These are phyloP conservation scores for Tubiluchus corallicola DNA, from an alignment of 2,888 invertebrate species.

Conservation along the genomic window DNA sequence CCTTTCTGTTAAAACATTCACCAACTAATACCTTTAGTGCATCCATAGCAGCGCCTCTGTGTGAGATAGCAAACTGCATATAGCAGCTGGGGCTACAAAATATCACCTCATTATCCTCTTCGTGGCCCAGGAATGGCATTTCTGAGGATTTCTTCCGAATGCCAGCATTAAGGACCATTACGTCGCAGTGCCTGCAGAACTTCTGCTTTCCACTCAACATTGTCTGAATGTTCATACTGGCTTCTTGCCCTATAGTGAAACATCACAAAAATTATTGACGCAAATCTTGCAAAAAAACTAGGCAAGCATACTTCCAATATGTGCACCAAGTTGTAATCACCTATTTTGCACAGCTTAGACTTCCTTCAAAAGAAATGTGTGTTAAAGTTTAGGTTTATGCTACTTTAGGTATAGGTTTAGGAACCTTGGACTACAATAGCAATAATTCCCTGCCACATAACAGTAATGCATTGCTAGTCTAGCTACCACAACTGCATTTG, in stretches of 20 bases:
- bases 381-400: no score
- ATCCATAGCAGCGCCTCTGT: constrained; percentile 34
- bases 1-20: background rate
- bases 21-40: constrained; percentile 36
- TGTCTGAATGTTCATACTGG: no score
- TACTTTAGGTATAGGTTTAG: no score
- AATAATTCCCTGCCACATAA: no score
- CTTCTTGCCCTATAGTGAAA: constrained; percentile 25
- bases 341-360: no score
- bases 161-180: constrained; percentile 63
- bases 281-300: background rate
- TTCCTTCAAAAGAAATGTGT: no score
- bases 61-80: constrained; percentile 55
- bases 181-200: constrained; percentile 81
- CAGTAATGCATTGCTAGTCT: no score
- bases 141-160: constrained; percentile 60
- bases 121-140: constrained; percentile 37
- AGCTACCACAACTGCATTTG: no score
- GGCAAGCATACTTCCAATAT: background rate
- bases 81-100: constrained; percentile 81
- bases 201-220: constrained; percentile 68
- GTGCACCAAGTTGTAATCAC: no score
- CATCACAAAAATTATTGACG: constrained; percentile 6
- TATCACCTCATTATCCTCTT: constrained; percentile 30
- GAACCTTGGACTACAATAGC: no score